phyloP scores from a whole-genome alignment of 2,888 invertebrate genomes.

The Doris montereyensis region DNA sequence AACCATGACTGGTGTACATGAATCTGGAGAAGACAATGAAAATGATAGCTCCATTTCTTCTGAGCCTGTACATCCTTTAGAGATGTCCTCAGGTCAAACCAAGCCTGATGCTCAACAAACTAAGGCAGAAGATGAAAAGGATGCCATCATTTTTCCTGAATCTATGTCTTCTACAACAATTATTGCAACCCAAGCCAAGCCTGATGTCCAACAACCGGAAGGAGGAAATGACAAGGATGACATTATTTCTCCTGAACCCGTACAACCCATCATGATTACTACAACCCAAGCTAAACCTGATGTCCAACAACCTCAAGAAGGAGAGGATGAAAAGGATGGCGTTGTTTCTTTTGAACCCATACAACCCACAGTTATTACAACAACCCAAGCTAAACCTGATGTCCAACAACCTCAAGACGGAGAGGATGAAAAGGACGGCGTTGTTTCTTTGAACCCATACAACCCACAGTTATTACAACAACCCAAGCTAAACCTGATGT shows the following conservation, averaged over 20 bases:
- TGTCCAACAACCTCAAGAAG: not conserved
- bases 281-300: conserved; percentile 24
- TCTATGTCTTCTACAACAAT: not conserved
- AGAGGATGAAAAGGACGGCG: not conserved
- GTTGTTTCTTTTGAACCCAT: not conserved
- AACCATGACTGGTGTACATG: not conserved
- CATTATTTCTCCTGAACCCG: not conserved
- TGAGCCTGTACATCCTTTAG: not conserved
- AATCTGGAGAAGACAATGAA: not conserved
- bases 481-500: conserved; percentile 45
- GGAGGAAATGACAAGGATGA: not conserved
- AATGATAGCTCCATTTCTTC: not conserved
- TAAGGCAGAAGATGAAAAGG: not conserved
- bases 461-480: conserved; percentile 36
- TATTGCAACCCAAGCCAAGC: not conserved
- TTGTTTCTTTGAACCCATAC: conserved; percentile 2
- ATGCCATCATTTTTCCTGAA: not conserved
- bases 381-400: conserved; percentile 10
- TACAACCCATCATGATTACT: conserved; percentile 8
- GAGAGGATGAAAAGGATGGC: conserved; percentile 2
- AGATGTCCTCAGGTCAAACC: not conserved
- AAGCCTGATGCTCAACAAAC: conserved; percentile 20
- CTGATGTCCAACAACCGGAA: not conserved
- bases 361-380: not conserved
- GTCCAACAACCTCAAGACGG: not conserved